Conservation (phyloP, 2,113 vertebrate species). For the Illadopsis cleaveri region DNA sequence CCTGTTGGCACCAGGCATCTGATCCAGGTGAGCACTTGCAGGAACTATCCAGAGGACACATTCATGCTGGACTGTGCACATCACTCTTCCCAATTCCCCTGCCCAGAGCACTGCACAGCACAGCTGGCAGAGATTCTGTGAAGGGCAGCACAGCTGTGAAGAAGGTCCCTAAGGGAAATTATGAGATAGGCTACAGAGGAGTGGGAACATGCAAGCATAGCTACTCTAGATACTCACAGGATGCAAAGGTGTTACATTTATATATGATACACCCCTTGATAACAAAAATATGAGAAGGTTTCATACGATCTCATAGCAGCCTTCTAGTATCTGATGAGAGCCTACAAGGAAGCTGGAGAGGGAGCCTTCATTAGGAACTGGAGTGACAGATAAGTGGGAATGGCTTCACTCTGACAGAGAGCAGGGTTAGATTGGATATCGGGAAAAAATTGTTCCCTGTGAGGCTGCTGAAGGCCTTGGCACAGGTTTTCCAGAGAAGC, state of each 20-base stretch:
- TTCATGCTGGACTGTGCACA: rapidly evolving
- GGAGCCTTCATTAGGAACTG: not conserved
- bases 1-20: not conserved
- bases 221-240: not conserved
- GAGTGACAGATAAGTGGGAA: not conserved
- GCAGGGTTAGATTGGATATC: rapidly evolving
- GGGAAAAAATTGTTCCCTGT: not conserved
- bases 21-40: rapidly evolving
- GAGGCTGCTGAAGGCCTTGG: not conserved
- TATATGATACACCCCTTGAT: not conserved
- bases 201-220: not conserved
- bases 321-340: not conserved
- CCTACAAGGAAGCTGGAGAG: not conserved
- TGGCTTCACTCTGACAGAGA: not conserved
- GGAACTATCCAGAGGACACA: not conserved
- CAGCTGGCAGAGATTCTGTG: not conserved
- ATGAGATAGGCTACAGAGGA: not conserved
- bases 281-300: not conserved
- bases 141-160: not conserved
- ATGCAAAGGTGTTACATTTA: not conserved
- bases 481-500: not conserved
- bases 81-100: not conserved
- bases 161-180: not conserved
- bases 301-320: not conserved
- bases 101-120: not conserved